Percentiles rank a stretch among this genome's conserved stretches.
Evolutionary conservation across 2,797 vertebrate species (phyloP).

Genomic region (Sciaenops ocellatus): DNA sequence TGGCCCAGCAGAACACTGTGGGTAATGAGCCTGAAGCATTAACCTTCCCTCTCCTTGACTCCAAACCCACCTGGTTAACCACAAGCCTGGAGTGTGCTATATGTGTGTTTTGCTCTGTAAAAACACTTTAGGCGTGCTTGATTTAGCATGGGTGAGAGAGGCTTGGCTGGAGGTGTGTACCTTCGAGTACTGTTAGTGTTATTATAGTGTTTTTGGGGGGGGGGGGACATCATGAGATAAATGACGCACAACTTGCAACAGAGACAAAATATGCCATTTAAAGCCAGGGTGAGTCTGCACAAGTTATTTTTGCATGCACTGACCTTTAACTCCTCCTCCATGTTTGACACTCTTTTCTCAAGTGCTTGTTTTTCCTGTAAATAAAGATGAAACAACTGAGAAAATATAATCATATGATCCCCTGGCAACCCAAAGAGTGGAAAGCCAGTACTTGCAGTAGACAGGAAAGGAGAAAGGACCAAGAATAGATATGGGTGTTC

Average conservation of each 20-base stretch:
- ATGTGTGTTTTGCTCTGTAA: slow-evolving; percentile 43
- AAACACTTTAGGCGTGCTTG: slow-evolving; percentile 59
- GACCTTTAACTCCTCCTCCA: slow-evolving; percentile 99
- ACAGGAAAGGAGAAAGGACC: background rate
- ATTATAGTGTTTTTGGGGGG: slow-evolving; percentile 19
- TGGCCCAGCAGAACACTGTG: slow-evolving; percentile 70
- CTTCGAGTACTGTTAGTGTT: slow-evolving; percentile 37
- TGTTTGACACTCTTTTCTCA: slow-evolving; percentile 95
- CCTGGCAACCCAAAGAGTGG: background rate
- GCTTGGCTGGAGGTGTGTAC: slow-evolving; percentile 34
- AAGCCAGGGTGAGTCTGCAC: slow-evolving; percentile 15
- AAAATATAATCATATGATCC: background rate
- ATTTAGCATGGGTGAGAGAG: slow-evolving; percentile 53
- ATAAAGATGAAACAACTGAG: slow-evolving; percentile 27
- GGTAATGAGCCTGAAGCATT: slow-evolving; percentile 75
- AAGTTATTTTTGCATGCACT: slow-evolving; percentile 46
- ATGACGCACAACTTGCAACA: slow-evolving; percentile 23
- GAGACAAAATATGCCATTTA: slow-evolving; percentile 34
- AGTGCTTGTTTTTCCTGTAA: slow-evolving; percentile 93
- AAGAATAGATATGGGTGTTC: background rate
- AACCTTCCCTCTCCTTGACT: slow-evolving; percentile 77
- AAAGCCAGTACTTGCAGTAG: slow-evolving; percentile 13
- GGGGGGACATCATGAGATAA: slow-evolving; percentile 28
- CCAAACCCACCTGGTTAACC: slow-evolving; percentile 69
- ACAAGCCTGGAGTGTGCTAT: slow-evolving; percentile 31